Conservation (phyloP, 2,888 invertebrate species). For the Xiphydria camelus region DNA sequence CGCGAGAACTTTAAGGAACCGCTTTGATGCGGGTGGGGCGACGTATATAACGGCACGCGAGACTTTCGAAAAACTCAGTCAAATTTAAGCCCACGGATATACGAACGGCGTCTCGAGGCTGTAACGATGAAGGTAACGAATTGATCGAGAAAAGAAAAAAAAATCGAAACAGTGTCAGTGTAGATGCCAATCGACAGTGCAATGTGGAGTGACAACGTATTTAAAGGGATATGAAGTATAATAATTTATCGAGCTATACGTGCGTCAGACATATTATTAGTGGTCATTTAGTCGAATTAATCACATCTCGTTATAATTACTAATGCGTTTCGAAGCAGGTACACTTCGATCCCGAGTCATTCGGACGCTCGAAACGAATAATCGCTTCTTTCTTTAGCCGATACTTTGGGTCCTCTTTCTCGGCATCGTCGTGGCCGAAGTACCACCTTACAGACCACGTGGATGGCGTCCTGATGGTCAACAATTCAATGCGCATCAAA, state of each 20-base stretch:
- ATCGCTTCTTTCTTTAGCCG: conserved; percentile 6
- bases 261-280: too few relatives aligned
- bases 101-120: not conserved
- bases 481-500: conserved; percentile 41
- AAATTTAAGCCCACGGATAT: not conserved
- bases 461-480: conserved; percentile 51
- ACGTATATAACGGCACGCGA: conserved; percentile 31
- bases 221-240: too few relatives aligned
- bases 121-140: conserved; percentile 7
- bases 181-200: too few relatives aligned
- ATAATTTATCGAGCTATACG: too few relatives aligned
- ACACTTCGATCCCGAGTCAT: too few relatives aligned
- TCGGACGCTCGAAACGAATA: not conserved
- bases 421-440: conserved; percentile 29
- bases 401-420: conserved; percentile 14
- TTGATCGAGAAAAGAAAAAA: too few relatives aligned
- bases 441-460: conserved; percentile 39
- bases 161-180: too few relatives aligned
- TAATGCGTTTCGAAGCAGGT: too few relatives aligned
- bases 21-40: conserved; percentile 20
- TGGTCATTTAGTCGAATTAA: too few relatives aligned
- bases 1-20: conserved; percentile 22
- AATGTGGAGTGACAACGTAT: too few relatives aligned
- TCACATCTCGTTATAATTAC: too few relatives aligned
- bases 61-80: conserved; percentile 16